Percentiles rank a stretch among this genome's conserved stretches.
These are phyloP conservation scores for Drosophila kuntzei DNA, from an alignment of 2,888 invertebrate species.

Conservation along the genomic window DNA sequence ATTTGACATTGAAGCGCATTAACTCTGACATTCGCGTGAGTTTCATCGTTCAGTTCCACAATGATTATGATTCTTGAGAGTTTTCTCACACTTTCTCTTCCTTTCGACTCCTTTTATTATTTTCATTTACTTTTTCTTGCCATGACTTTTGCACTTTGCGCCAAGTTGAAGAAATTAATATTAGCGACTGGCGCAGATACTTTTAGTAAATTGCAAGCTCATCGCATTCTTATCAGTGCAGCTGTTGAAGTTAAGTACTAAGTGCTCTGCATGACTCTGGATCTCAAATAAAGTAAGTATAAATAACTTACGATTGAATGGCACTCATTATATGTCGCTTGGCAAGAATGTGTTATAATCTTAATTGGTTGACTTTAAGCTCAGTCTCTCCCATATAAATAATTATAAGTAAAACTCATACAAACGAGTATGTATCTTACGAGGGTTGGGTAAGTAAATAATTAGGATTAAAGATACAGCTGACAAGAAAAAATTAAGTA, in stretches of 20 bases:
- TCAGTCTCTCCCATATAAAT: background rate
- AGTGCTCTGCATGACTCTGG: slow-evolving; percentile 65
- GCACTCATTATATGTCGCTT: slow-evolving; percentile 25
- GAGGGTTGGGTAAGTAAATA: too few species aligned
- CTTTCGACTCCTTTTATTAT: slow-evolving; percentile 3
- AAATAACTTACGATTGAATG: slow-evolving; percentile 42
- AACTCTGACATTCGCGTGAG: slow-evolving; percentile 70
- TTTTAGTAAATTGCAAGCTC: slow-evolving; percentile 61
- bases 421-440: too few species aligned
- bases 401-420: too few species aligned
- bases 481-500: too few species aligned
- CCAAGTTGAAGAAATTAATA: slow-evolving; percentile 70
- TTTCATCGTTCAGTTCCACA: slow-evolving; percentile 30
- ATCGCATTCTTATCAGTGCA: slow-evolving; percentile 70
- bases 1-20: slow-evolving; percentile 71
- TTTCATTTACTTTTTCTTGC: slow-evolving; percentile 6
- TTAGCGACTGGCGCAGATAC: slow-evolving; percentile 47
- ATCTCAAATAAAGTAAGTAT: slow-evolving; percentile 19
- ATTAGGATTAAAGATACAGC: too few species aligned
- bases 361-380: background rate
- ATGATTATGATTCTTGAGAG: slow-evolving; percentile 71
- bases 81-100: slow-evolving; percentile 6
- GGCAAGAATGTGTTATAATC: slow-evolving; percentile 12
- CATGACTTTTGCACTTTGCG: slow-evolving; percentile 76
- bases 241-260: slow-evolving; percentile 61